phyloP scores from a whole-genome alignment of 2,888 invertebrate genomes.

The Tromatobia lineatoria region DNA sequence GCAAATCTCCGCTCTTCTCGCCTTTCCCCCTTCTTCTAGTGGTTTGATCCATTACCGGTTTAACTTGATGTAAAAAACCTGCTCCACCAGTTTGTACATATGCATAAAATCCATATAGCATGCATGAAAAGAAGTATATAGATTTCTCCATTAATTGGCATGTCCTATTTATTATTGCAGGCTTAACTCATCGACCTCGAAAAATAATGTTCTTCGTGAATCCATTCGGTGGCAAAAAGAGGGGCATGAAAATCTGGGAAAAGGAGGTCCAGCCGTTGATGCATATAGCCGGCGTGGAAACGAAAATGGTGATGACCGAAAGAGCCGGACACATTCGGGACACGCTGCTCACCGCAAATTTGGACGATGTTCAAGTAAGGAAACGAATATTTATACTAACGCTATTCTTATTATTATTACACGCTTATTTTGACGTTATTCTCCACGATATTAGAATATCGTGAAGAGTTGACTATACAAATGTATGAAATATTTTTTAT shows the following conservation, averaged over 20 bases:
- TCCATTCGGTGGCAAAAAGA: slow-evolving; percentile 93
- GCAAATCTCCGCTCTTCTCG: neutral
- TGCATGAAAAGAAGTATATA: neutral
- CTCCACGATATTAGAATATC: no score
- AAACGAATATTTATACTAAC: neutral
- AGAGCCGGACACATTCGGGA: slow-evolving; percentile 92
- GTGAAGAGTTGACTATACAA: no score
- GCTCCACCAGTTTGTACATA: slow-evolving; percentile 13
- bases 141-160: slow-evolving; percentile 25
- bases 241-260: slow-evolving; percentile 91
- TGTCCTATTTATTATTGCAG: slow-evolving; percentile 79
- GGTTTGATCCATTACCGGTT: slow-evolving; percentile 32
- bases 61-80: slow-evolving; percentile 26
- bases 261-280: slow-evolving; percentile 90
- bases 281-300: slow-evolving; percentile 89
- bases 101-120: neutral
- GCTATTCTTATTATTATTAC: neutral
- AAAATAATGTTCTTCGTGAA: slow-evolving; percentile 93
- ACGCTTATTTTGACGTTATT: no score
- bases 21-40: neutral
- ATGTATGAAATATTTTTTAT: no score
- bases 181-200: slow-evolving; percentile 88
- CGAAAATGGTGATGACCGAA: slow-evolving; percentile 90
- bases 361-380: slow-evolving; percentile 86
- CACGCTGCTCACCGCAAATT: slow-evolving; percentile 87